Evolutionary conservation across 2,888 invertebrate species (phyloP).

Genomic region (Hesperia comma): DNA sequence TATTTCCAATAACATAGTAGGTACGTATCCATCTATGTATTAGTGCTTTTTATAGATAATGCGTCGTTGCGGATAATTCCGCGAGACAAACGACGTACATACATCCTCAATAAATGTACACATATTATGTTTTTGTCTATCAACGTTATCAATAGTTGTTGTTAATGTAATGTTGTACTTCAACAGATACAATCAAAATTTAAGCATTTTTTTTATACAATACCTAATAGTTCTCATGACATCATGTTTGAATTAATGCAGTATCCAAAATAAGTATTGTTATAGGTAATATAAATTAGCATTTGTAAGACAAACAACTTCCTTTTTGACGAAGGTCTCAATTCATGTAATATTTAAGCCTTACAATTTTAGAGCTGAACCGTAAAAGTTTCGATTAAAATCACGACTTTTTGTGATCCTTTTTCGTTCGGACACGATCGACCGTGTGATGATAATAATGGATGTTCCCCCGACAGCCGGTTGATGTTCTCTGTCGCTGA

Average conservation of each 20-base stretch:
- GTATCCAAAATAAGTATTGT: not conserved
- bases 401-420: conserved; percentile 49
- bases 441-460: conserved; percentile 51
- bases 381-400: conserved; percentile 33
- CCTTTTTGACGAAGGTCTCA: conserved; percentile 1
- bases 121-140: not conserved
- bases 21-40: too few species aligned
- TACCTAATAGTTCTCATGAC: not conserved
- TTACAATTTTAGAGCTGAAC: not conserved
- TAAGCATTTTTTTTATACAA: not conserved
- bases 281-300: not conserved
- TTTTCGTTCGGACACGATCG: conserved; percentile 50
- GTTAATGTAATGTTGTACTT: not conserved
- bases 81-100: too few species aligned
- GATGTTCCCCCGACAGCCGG: conserved; percentile 53
- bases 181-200: not conserved
- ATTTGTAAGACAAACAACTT: conserved; percentile 1
- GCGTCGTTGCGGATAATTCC: too few species aligned
- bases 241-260: not conserved
- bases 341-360: not conserved
- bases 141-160: not conserved
- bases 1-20: too few species aligned
- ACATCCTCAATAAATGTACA: not conserved
- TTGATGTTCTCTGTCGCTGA: conserved; percentile 53
- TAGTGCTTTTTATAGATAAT: too few species aligned